These are phyloP conservation scores for Coreius guichenoti DNA, from an alignment of 2,797 vertebrate genomes.

Conservation along the genomic window DNA sequence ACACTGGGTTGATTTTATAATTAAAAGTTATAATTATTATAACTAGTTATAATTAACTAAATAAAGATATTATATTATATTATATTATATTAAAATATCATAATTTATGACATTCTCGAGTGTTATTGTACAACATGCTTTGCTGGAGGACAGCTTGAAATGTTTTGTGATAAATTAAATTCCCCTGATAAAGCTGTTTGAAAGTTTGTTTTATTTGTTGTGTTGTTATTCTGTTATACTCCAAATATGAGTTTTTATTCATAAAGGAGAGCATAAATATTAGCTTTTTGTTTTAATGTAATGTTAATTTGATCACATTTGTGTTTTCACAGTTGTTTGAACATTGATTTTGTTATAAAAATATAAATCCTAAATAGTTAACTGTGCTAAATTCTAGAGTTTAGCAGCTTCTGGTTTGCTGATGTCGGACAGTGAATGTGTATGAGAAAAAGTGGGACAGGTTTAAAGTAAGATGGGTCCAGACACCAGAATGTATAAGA, in stretches of 20 bases:
- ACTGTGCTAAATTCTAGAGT: neutral
- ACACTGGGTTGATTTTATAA: neutral
- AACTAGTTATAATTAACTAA: neutral
- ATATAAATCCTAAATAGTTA: neutral
- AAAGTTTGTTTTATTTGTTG: neutral
- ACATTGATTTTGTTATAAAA: neutral
- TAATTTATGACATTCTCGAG: neutral
- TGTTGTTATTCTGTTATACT: neutral
- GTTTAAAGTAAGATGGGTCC: constrained; percentile 22
- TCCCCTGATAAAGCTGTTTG: neutral
- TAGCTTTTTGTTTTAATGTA: neutral
- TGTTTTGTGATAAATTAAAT: neutral
- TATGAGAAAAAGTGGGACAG: constrained; percentile 24
- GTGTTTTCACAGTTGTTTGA: neutral
- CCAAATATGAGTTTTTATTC: neutral
- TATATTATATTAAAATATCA: neutral
- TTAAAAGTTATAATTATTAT: too few relatives aligned
- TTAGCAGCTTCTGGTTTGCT: neutral
- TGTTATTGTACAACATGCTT: neutral
- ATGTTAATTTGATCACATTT: neutral
- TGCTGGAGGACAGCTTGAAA: neutral
- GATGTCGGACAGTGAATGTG: constrained; percentile 13
- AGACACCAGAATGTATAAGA: constrained; percentile 29
- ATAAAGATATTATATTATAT: neutral
- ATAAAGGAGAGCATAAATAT: neutral